phyloP scores from a whole-genome alignment of 2,113 vertebrate species.

The Isichthys henryi region DNA sequence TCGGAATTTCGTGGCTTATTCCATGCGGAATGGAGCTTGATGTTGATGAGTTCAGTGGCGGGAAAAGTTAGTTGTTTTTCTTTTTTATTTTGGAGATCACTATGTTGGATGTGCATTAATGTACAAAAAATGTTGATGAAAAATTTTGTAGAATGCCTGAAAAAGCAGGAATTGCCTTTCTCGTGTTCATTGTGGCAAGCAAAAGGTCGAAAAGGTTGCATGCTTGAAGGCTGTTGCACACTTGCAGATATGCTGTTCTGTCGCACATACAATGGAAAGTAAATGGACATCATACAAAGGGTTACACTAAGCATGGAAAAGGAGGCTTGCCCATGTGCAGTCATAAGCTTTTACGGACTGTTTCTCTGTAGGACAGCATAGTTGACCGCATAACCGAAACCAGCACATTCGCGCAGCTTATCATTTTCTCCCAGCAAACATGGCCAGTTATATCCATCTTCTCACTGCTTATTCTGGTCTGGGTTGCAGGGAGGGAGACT shows the following conservation, averaged over 20 bases:
- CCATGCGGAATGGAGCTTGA: neutral
- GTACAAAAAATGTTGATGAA: neutral
- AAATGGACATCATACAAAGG: neutral
- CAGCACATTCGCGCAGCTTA: neutral
- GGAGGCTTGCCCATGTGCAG: too few species aligned
- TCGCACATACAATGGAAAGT: neutral
- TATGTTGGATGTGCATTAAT: neutral
- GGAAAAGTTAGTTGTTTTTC: neutral
- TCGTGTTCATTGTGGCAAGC: neutral
- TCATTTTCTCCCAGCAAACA: neutral
- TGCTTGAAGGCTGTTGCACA: neutral
- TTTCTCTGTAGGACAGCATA: neutral
- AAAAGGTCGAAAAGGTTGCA: neutral
- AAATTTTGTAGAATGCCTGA: neutral
- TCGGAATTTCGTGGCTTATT: slow-evolving; percentile 1
- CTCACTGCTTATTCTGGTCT: neutral
- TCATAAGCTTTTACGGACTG: neutral
- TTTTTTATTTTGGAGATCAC: neutral
- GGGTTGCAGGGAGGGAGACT: neutral
- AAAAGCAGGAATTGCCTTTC: neutral
- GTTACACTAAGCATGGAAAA: neutral
- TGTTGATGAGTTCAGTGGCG: slow-evolving; percentile 2
- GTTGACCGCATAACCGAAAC: neutral
- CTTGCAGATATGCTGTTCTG: neutral
- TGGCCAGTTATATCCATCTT: neutral